phyloP scores from a whole-genome alignment of 2,113 vertebrate species.

The Oryzias woworae region DNA sequence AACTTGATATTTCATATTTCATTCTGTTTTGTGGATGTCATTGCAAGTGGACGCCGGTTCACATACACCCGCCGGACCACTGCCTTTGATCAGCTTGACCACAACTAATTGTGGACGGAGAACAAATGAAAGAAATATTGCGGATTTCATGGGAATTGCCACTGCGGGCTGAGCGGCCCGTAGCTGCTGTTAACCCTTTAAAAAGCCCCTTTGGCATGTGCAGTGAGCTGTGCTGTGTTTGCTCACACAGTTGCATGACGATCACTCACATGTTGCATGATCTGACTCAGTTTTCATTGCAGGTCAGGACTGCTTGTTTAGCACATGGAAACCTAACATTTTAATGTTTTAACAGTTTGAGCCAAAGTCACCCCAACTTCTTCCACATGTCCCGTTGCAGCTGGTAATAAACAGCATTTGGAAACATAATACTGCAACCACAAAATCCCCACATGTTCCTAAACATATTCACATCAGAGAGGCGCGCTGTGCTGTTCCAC shows the following conservation, averaged over 20 bases:
- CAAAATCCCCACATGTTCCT: constrained; percentile 60
- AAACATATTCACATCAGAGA: constrained; percentile 56
- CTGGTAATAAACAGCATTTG: constrained; percentile 57
- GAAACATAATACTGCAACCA: constrained; percentile 59
- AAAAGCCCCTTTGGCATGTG: constrained; percentile 76
- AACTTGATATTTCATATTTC: constrained; percentile 99
- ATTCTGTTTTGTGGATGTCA: constrained; percentile 99
- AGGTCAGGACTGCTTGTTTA: constrained; percentile 30
- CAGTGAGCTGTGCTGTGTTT: constrained; percentile 76
- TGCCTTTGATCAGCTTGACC: constrained; percentile 97
- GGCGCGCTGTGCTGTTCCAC: constrained; percentile 61
- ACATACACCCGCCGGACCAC: constrained; percentile 90
- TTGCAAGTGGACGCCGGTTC: constrained; percentile 94
- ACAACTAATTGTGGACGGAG: constrained; percentile 96
- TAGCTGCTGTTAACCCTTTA: constrained; percentile 83
- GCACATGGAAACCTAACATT: constrained; percentile 57
- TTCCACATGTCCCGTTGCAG: constrained; percentile 48
- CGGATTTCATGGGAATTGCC: constrained; percentile 99
- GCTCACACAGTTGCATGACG: constrained; percentile 75
- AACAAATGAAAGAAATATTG: constrained; percentile 99
- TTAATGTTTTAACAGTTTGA: constrained; percentile 36
- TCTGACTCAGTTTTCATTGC: constrained; percentile 3
- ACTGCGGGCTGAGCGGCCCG: constrained; percentile 82
- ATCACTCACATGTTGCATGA: constrained; percentile 17
- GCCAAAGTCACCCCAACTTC: constrained; percentile 26